phyloP scores from a whole-genome alignment of 2,888 invertebrate species.

The Melitaea athalia region DNA sequence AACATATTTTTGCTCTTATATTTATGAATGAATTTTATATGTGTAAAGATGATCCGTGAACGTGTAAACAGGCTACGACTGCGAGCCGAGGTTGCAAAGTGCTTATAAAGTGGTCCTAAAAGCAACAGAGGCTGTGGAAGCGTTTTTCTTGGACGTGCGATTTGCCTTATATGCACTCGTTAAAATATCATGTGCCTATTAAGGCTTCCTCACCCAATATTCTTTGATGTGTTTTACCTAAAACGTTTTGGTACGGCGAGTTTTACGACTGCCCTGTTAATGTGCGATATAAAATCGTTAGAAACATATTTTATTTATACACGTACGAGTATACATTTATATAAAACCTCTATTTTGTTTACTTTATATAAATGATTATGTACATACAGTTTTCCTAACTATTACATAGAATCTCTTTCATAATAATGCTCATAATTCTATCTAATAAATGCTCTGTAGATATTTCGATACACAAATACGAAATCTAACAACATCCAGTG shows the following conservation, averaged over 20 bases:
- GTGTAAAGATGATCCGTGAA: background rate
- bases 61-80: constrained; percentile 23
- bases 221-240: constrained; percentile 18
- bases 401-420: background rate
- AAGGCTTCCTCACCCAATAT: constrained; percentile 28
- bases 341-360: background rate
- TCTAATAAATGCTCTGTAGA: background rate
- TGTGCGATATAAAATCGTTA: constrained; percentile 16
- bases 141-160: constrained; percentile 48
- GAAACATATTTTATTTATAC: background rate
- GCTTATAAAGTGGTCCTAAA: constrained; percentile 64
- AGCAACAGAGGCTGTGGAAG: constrained; percentile 41
- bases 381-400: background rate
- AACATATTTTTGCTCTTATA: background rate
- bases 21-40: background rate
- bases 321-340: background rate
- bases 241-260: constrained; percentile 20
- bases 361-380: background rate
- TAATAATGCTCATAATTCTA: too few relatives aligned
- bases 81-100: constrained; percentile 50
- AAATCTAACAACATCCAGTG: background rate
- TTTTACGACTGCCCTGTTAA: constrained; percentile 21
- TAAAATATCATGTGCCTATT: constrained; percentile 42
- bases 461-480: background rate
- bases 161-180: constrained; percentile 49